Conservation (phyloP, 2,113 vertebrate genomes). For the Eubucco bourcierii region DNA sequence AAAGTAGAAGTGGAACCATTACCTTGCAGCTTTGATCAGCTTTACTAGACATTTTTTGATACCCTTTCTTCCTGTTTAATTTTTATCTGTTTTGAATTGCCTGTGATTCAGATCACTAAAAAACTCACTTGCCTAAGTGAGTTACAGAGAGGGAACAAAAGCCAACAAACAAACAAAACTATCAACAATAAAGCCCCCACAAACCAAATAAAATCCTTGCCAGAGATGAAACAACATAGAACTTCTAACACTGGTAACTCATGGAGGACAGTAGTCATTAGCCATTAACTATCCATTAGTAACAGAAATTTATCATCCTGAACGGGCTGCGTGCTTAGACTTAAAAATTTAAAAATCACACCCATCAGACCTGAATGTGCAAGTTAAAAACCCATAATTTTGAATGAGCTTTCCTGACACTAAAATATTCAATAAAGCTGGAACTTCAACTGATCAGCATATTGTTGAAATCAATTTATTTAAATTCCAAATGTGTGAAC, state of each 20-base stretch:
- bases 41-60: neutral
- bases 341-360: neutral
- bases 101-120: neutral
- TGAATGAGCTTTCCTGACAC: neutral
- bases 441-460: fast-evolving
- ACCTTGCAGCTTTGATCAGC: neutral
- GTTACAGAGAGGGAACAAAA: neutral
- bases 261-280: neutral
- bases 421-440: neutral
- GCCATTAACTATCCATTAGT: neutral
- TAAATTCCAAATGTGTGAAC: neutral
- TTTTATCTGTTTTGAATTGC: neutral
- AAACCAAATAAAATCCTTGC: fast-evolving
- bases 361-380: too few species aligned
- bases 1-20: neutral
- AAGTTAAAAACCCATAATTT: neutral
- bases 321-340: neutral
- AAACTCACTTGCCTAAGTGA: neutral
- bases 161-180: neutral
- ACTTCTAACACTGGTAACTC: neutral
- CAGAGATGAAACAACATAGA: neutral
- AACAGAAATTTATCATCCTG: neutral
- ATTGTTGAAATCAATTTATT: neutral
- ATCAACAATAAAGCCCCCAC: too few species aligned
- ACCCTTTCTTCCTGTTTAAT: neutral